Evolutionary conservation across 2,113 vertebrate genomes (phyloP), one percentile per base, ranked within the genome.

Genomic region (Phyllostomus discolor): DNA sequence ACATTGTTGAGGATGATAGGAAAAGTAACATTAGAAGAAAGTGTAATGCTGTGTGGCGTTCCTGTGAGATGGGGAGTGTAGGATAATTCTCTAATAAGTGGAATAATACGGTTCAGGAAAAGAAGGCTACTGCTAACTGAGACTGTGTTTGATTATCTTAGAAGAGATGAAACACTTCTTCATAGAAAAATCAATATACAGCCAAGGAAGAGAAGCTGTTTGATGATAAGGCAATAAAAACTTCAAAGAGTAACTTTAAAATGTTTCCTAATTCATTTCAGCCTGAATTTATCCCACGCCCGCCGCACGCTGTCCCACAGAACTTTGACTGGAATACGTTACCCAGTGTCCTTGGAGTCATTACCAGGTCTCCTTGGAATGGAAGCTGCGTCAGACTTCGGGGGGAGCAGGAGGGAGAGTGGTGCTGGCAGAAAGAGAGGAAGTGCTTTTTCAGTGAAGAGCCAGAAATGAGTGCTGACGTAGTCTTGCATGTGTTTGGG

Each of bases 311-410:
- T 72, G 41, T 57, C 69, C 0, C n/a, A 76, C 70, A 24, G 64
- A 84, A 59, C 72, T 64, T 69, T 88, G 72, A 5, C 43, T 75
- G 62, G 67, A 88, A 90, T 86, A 76, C 54, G 54, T 92, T 59
- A 4, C 73, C 92, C 88, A 79, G 95, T 52, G 92, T 93, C 52
- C 70, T 57, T 82, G 87, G 95, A 93, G 72, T 95, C 76, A n/a
- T 78, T 87, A 64, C 76, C 7, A 17, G 22, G 86, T 67, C 78
- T 91, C 57, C 75, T 90, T 76, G 82, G 95, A 93, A 73, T 92
- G 76, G 94, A 96, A 96, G 96, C 87, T n/a, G 79, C 92, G 87
- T 89, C 75, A 48, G 84, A 85, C 96, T 93, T 73, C 26, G 4
- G 69, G 90, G 91, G 48, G 50, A 93, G 83, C 46, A 38, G 75